Evolutionary conservation across 2,113 vertebrate genomes (phyloP), one percentile per base, ranked within the genome.

Genomic region (Seriola rivoliana): DNA sequence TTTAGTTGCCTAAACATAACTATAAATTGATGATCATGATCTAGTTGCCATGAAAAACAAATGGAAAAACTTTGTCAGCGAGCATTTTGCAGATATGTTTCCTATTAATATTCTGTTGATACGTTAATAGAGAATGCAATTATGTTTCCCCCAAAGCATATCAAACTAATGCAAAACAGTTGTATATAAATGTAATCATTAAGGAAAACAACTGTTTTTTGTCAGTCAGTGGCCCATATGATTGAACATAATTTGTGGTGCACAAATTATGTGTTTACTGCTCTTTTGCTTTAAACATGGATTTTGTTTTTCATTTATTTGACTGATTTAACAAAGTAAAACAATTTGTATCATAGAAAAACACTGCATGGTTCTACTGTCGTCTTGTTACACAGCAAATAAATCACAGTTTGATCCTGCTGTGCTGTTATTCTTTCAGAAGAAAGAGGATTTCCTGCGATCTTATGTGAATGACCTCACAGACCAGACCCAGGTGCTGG

Each of bases 401-500:
- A 65, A 80, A 59, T 68, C 17, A 57, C 38, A 17, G 29, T 82
- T 71, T 77, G 48, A 82, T 82, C 62, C 48, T 44, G 42, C 29
- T 82, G 54, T 81, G 36, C 67, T 91, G 17, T 89, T 85, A 8
- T 93, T 88, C 48, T 83, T 91, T 71, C 59, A 89, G 93, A 89
- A 85, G 36, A 91, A 91, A 85, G 80, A 93, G 78, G 65, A 57
- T 71, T 71, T 94, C 54, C 86, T 94, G 87, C 65, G 76, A 73
- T 93, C 92, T 36, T 92, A 78, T 54, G 66, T 93, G 83, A 87
- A 88, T 78, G 34, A 92, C 78, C 78, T 93, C 48, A 83, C 80
- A 81, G 84, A 94, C 65, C 86, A 93, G 88, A 95, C 92, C 71
- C 86, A 87, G 85, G 54, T 93, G 81, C 89, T 95, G 29, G 63